Base-by-base conservation (phyloP, 2,888 invertebrate genomes). In the Pollenia amentaria region DNA sequence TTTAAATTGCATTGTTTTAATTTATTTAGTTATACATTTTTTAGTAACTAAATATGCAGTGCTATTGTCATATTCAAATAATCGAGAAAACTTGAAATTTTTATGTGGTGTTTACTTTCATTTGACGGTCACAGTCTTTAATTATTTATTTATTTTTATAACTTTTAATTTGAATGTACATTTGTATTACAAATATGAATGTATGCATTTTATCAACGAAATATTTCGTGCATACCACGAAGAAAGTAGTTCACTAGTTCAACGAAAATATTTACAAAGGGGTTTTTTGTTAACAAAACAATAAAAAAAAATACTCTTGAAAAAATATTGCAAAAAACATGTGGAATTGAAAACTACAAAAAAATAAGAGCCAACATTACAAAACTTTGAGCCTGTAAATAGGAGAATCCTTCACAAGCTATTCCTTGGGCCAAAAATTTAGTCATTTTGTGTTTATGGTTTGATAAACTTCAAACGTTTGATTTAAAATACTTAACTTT, bases 391-490 rank as follows among this genome's bases (percentile, higher is more conserved):
- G 14, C 18, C 62, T 79, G 40, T 42, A 40, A 75, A 73, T 65
- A 48, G 53, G 18, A 77, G 6, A 29, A 82, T 75, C 85, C 82
- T 85, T 82, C 73, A 81, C 81, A 73, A 51, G 67, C 65, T 65
- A 48, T 77, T 72, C 76, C 70, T 72, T 72, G 60, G 76, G 76
- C 76, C 77, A 77, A 57, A 81, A 85, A 77, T 85, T 72, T 73
- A 85, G 81, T 72, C 76, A 69, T 60, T 69, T 81, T 85, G 77
- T 78, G 82, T 85, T 85, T 85, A 85, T 82, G 85, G 77, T 82
- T 85, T 85, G 85, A 72, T 82, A 82, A 82, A 85, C 82, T 82
- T 85, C 73, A 85, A 85, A 85, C 82, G 78, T 82, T 82, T 85
- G 67, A 82, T 82, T 82, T 73, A 67, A 77, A 85, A 78, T 62